Percentiles rank a stretch among this genome's conserved stretches.
These are phyloP conservation scores for Stigmatopora nigra DNA, from an alignment of 2,113 vertebrate genomes.

Conservation along the genomic window DNA sequence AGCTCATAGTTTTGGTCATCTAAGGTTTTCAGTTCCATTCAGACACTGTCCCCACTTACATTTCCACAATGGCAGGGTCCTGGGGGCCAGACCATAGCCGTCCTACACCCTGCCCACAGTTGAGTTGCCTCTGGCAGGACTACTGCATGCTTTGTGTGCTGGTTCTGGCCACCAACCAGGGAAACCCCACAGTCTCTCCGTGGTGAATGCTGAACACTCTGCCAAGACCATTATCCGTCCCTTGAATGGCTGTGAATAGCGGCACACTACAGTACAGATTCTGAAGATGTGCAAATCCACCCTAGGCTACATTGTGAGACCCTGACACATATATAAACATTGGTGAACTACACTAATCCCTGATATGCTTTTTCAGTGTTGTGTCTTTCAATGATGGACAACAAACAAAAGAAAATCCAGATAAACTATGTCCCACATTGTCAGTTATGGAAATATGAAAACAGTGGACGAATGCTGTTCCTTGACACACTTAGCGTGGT, in stretches of 20 bases:
- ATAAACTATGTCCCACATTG: constrained; percentile 27
- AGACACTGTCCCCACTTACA: constrained; percentile 68
- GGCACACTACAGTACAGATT: constrained; percentile 56
- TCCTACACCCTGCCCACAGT: constrained; percentile 62
- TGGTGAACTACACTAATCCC: constrained; percentile 44
- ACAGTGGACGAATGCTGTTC: constrained; percentile 23
- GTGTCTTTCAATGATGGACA: constrained; percentile 34
- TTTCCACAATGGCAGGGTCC: constrained; percentile 70
- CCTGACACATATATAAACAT: constrained; percentile 53
- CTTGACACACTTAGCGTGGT: constrained; percentile 38
- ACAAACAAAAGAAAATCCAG: constrained; percentile 44
- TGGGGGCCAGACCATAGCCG: constrained; percentile 68
- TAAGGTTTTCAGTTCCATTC: constrained; percentile 65
- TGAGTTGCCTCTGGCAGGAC: constrained; percentile 66
- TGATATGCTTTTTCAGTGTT: constrained; percentile 43
- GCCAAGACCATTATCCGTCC: constrained; percentile 63
- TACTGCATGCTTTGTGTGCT: constrained; percentile 67
- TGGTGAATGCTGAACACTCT: constrained; percentile 55
- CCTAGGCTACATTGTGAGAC: constrained; percentile 40
- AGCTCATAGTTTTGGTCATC: constrained; percentile 73
- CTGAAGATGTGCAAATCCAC: constrained; percentile 42
- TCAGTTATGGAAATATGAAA: constrained; percentile 18
- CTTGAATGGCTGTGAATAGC: constrained; percentile 59
- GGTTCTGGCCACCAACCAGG: constrained; percentile 65
- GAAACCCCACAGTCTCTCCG: constrained; percentile 70